phyloP scores from a whole-genome alignment of 2,888 invertebrate genomes.

The Frankliniella fusca region DNA sequence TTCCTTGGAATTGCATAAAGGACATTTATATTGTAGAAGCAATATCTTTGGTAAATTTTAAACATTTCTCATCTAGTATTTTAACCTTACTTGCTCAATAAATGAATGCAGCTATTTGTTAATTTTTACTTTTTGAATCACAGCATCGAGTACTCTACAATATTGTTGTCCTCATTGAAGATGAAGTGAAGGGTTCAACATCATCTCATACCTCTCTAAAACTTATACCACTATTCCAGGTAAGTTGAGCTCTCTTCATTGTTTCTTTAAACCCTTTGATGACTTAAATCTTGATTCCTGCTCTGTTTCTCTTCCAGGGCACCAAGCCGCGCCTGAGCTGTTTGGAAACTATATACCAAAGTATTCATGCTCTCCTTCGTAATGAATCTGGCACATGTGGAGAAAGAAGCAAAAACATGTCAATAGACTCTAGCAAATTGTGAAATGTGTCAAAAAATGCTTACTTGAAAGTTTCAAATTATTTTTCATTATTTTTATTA shows the following conservation, averaged over 20 bases:
- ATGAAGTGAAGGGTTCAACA: not conserved
- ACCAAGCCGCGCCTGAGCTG: not conserved
- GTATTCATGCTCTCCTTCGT: not conserved
- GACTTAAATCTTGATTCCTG: not conserved
- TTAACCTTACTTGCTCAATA: not conserved
- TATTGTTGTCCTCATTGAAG: not conserved
- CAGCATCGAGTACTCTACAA: not conserved
- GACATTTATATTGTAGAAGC: slow-evolving; percentile 38
- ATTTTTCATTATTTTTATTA: not conserved
- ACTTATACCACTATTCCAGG: not conserved
- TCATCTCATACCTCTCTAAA: not conserved
- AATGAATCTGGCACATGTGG: not conserved
- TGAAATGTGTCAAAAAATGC: not conserved
- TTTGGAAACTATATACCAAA: not conserved
- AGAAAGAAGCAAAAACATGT: not conserved
- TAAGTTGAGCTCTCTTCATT: not conserved
- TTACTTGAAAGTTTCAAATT: not conserved
- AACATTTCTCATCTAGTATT: not conserved
- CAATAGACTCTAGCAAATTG: not conserved
- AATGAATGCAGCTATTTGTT: not conserved
- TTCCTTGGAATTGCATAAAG: slow-evolving; percentile 37
- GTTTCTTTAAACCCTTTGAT: not conserved
- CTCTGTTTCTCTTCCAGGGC: not conserved
- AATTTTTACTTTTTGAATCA: not conserved
- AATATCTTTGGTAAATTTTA: slow-evolving; percentile 29